Conservation (phyloP, 2,888 invertebrate genomes). For the Asteroscopus sphinx region DNA sequence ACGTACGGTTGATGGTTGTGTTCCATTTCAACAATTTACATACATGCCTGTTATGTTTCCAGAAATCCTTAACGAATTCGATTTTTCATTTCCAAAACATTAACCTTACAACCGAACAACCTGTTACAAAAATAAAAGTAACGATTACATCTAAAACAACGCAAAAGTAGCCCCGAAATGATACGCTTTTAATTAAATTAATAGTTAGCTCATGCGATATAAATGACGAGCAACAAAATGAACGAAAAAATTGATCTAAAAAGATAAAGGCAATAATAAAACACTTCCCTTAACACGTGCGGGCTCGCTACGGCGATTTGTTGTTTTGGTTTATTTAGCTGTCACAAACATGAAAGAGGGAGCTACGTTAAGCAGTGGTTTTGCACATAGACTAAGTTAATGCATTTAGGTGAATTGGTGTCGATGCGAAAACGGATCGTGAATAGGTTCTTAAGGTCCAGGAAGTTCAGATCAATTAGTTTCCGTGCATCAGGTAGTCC, state of each 20-base stretch:
- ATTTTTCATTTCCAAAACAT: slow-evolving; percentile 59
- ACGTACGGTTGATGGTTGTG: too few species aligned
- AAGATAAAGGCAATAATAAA: slow-evolving; percentile 88
- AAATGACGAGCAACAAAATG: slow-evolving; percentile 85
- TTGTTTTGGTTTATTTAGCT: slow-evolving; percentile 2
- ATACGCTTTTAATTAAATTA: slow-evolving; percentile 88
- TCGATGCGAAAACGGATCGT: too few species aligned
- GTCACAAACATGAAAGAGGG: too few species aligned
- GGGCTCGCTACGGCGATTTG: slow-evolving; percentile 60
- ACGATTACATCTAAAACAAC: slow-evolving; percentile 79
- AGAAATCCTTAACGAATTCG: slow-evolving; percentile 6
- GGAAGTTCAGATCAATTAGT: too few species aligned
- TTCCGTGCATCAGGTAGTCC: too few species aligned
- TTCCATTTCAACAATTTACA: too few species aligned
- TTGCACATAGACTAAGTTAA: too few species aligned
- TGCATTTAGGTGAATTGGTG: too few species aligned
- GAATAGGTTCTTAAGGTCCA: too few species aligned
- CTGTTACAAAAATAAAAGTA: slow-evolving; percentile 66
- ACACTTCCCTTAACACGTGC: slow-evolving; percentile 80
- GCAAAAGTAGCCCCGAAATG: slow-evolving; percentile 72
- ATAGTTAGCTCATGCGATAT: slow-evolving; percentile 85
- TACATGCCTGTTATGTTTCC: neutral
- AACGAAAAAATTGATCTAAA: slow-evolving; percentile 80
- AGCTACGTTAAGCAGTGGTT: too few species aligned
- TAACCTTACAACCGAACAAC: slow-evolving; percentile 60